Evolutionary conservation across 2,797 vertebrate genomes (phyloP).

Genomic region (Paedocypris micromegethes): DNA sequence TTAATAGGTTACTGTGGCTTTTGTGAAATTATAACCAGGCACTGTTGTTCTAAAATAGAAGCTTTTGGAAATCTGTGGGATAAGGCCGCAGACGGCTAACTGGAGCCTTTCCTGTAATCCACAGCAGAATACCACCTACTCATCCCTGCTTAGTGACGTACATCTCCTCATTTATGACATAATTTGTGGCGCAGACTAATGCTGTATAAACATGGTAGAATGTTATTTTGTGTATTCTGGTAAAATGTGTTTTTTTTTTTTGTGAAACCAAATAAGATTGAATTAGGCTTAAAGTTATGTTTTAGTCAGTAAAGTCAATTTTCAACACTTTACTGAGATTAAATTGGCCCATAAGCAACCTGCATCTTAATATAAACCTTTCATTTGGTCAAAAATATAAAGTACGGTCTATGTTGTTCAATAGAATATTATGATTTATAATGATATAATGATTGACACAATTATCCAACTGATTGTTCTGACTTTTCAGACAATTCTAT

Average conservation of each 20-base stretch:
- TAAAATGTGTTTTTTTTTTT: constrained; percentile 44
- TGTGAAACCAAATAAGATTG: too few species aligned
- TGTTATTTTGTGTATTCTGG: constrained; percentile 56
- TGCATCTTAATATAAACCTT: too few species aligned
- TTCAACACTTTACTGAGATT: too few species aligned
- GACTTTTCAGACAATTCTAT: too few species aligned
- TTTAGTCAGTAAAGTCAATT: too few species aligned
- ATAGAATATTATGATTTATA: too few species aligned
- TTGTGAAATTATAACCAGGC: constrained; percentile 65
- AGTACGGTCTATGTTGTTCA: too few species aligned
- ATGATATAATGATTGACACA: too few species aligned
- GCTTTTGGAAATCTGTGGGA: constrained; percentile 58
- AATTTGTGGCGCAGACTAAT: constrained; percentile 60
- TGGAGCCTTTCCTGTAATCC: constrained; percentile 53
- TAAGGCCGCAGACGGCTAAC: constrained; percentile 53
- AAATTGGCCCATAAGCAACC: too few species aligned
- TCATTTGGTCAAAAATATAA: too few species aligned
- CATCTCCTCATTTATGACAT: constrained; percentile 61
- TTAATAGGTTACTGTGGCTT: constrained; percentile 69
- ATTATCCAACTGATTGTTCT: too few species aligned
- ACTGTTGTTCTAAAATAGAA: constrained; percentile 62
- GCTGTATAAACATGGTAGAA: constrained; percentile 65
- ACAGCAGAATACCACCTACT: constrained; percentile 68
- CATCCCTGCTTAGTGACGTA: constrained; percentile 58
- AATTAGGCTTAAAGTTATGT: too few species aligned